These are phyloP conservation scores for Drosophila miranda DNA, from an alignment of 1,140 invertebrate genomes.

Conservation along the genomic window DNA sequence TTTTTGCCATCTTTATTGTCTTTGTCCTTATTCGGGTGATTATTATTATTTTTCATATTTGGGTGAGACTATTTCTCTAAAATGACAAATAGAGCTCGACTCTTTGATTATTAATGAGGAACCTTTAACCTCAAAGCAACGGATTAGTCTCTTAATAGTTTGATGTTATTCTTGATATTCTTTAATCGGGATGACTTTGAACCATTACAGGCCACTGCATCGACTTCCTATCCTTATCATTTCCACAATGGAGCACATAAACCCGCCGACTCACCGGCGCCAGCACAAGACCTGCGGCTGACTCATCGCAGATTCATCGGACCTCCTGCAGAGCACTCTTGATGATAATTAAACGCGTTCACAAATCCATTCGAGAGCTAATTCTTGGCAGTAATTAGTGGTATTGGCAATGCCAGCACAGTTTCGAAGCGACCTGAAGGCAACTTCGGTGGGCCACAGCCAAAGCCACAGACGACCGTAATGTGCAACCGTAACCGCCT, in stretches of 20 bases:
- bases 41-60: no score
- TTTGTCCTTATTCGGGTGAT: no score
- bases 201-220: constrained; percentile 43
- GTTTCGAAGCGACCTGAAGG: constrained; percentile 17
- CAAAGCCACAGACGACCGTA: constrained; percentile 9
- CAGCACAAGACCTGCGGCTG: background rate
- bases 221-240: constrained; percentile 13
- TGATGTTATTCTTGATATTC: background rate
- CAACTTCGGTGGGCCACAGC: constrained; percentile 18
- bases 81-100: no score
- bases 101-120: no score
- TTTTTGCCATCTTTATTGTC: no score
- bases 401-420: constrained; percentile 24
- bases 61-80: no score
- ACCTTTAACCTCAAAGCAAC: no score
- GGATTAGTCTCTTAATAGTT: no score
- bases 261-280: constrained; percentile 21
- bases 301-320: background rate
- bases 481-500: constrained; percentile 20
- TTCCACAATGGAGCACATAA: constrained; percentile 39
- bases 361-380: constrained; percentile 36
- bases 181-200: constrained; percentile 34
- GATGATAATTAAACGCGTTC: constrained; percentile 32
- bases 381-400: constrained; percentile 22
- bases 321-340: background rate